Percentiles rank a stretch among this genome's conserved stretches.
Conservation (phyloP, 2,888 invertebrate genomes). For the Diaphora mendica region DNA sequence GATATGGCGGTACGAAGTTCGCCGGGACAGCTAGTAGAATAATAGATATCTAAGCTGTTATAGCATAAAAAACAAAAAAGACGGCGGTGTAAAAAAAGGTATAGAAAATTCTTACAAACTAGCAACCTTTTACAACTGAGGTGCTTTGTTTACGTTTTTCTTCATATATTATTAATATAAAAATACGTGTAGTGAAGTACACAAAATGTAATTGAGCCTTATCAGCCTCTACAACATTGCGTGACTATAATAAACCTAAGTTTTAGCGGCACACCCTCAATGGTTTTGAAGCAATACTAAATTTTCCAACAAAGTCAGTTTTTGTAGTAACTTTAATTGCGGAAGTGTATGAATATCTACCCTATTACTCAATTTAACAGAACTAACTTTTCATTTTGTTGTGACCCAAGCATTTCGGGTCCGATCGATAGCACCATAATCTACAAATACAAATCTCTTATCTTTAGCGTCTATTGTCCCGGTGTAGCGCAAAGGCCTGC, state of each 20-base stretch:
- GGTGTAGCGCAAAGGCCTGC: no score
- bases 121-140: no score
- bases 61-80: no score
- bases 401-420: background rate
- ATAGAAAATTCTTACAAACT: no score
- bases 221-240: background rate
- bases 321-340: background rate
- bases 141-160: no score
- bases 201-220: background rate
- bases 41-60: no score
- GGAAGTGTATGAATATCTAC: background rate
- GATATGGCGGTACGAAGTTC: no score
- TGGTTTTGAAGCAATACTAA: background rate
- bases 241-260: background rate
- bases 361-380: background rate
- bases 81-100: no score
- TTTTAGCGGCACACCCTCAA: background rate
- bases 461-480: no score
- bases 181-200: background rate
- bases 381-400: background rate
- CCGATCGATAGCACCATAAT: background rate
- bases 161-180: background rate
- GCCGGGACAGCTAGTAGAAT: no score
- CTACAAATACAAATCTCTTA: background rate
- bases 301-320: background rate